phyloP scores from a whole-genome alignment of 2,888 invertebrate genomes.

The Pyrgus malvae region DNA sequence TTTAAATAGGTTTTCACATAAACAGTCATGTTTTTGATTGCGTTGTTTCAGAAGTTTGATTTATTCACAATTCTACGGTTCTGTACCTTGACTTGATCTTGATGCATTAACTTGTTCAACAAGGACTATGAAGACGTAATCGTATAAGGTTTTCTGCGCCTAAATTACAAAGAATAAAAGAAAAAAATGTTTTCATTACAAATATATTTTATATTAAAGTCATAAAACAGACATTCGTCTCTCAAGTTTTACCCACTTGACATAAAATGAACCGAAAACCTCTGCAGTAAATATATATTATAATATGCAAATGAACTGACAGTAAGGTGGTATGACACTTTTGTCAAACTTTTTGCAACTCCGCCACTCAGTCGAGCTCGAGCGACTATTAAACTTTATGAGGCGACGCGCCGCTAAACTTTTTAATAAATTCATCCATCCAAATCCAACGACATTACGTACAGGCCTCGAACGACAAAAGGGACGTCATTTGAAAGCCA shows the following conservation, averaged over 20 bases:
- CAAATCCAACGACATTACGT: constrained; percentile 61
- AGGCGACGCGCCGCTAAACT: constrained; percentile 57
- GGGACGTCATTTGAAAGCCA: constrained; percentile 66
- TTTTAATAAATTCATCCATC: constrained; percentile 74
- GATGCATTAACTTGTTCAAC: no score
- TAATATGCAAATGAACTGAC: constrained; percentile 41
- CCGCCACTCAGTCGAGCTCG: constrained; percentile 49
- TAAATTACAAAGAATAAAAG: no score
- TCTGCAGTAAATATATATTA: constrained; percentile 16
- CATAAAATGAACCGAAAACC: constrained; percentile 17
- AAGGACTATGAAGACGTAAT: no score
- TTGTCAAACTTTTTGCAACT: constrained; percentile 55
- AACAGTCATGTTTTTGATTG: no score
- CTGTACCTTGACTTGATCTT: no score
- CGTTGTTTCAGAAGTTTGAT: no score
- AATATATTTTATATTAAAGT: background rate
- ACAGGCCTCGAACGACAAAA: constrained; percentile 61
- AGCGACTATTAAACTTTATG: constrained; percentile 63
- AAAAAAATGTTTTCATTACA: background rate
- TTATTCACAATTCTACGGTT: no score
- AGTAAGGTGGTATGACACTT: constrained; percentile 45
- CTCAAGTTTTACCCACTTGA: constrained; percentile 8
- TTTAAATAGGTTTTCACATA: no score
- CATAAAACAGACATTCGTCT: constrained; percentile 1
- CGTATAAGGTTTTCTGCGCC: no score